Percentiles rank a stretch among this genome's conserved stretches.
Evolutionary conservation across 2,113 vertebrate genomes (phyloP).

Genomic region (human (Homo sapiens)): DNA sequence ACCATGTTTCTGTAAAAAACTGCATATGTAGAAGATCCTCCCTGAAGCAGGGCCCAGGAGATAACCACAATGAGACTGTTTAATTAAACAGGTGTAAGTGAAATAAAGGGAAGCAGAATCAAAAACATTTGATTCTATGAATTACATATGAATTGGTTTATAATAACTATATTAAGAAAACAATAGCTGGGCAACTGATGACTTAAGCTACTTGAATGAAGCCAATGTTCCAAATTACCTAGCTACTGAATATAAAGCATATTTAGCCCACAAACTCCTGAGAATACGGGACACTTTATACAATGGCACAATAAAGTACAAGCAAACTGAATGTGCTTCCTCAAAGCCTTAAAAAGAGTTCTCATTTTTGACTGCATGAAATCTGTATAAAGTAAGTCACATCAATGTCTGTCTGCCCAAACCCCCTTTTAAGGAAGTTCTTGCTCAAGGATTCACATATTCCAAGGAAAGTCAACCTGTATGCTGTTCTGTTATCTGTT

Average conservation of each 20-base stretch:
- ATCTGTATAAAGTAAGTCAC: background rate
- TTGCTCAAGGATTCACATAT: background rate
- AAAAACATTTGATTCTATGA: background rate
- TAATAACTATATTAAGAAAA: constrained; percentile 8
- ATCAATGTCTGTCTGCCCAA: background rate
- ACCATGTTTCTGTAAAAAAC: background rate
- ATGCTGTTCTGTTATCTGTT: background rate
- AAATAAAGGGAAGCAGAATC: background rate
- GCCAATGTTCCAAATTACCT: background rate
- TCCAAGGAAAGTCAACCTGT: background rate
- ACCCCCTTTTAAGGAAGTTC: background rate
- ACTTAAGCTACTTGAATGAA: background rate
- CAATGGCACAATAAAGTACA: background rate
- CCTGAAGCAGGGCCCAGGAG: background rate
- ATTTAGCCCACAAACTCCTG: background rate
- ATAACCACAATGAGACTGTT: background rate
- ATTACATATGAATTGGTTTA: background rate
- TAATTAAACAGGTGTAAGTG: background rate
- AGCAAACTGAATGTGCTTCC: background rate
- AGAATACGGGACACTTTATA: background rate
- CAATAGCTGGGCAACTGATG: background rate
- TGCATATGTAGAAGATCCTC: background rate
- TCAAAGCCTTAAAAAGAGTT: background rate
- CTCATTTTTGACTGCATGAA: background rate
- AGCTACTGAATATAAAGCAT: background rate